Evolutionary conservation across 2,113 vertebrate species (phyloP).

Genomic region (Carollia perspicillata): DNA sequence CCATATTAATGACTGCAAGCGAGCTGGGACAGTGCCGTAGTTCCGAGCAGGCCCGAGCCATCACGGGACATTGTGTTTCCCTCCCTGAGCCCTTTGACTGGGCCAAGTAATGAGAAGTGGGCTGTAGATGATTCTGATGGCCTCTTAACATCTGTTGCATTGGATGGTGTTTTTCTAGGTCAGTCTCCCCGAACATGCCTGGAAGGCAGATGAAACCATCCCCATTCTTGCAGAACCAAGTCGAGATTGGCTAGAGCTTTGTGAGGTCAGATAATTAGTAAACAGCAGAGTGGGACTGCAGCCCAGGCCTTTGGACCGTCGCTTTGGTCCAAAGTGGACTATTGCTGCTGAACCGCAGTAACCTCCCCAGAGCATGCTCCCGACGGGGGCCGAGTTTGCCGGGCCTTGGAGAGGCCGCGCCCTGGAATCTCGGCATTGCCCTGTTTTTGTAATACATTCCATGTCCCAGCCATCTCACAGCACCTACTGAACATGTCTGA

Average conservation of each 20-base stretch:
- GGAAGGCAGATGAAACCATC: neutral
- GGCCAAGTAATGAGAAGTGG: neutral
- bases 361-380: neutral
- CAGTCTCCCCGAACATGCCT: neutral
- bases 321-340: neutral
- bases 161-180: neutral
- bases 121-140: neutral
- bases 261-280: neutral
- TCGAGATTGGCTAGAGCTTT: neutral
- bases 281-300: neutral
- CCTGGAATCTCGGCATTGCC: neutral
- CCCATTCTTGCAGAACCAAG: neutral
- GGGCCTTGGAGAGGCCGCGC: neutral
- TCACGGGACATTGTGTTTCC: neutral
- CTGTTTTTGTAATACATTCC: neutral
- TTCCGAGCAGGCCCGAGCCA: neutral
- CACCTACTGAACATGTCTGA: neutral
- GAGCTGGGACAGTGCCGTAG: neutral
- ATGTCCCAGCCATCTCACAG: neutral
- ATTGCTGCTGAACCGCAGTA: neutral
- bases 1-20: neutral
- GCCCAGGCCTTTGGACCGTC: neutral
- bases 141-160: accelerated
- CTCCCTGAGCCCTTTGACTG: neutral
- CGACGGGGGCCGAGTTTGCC: neutral